Conservation (phyloP, 2,113 vertebrate species). For the Haemorhous mexicanus region DNA sequence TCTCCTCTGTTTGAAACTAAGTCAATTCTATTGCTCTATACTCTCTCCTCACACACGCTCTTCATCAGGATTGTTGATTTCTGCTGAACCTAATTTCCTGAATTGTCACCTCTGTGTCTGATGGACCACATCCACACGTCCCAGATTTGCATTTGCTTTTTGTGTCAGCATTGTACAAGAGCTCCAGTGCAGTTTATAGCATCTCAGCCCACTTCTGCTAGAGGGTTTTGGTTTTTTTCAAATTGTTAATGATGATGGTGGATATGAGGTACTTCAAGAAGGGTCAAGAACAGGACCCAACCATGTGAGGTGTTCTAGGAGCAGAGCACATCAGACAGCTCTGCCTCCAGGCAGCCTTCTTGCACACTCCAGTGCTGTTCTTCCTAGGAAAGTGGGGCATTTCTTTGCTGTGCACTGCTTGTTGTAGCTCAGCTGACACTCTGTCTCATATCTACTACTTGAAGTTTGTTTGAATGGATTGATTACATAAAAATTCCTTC, state of each 20-base stretch:
- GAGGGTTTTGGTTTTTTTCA: neutral
- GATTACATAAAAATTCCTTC: neutral
- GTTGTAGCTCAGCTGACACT: neutral
- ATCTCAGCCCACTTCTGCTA: neutral
- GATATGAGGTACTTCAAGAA: neutral
- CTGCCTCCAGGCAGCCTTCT: neutral
- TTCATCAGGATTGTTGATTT: neutral
- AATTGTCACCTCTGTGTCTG: neutral
- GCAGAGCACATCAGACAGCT: neutral
- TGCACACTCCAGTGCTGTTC: fast-evolving
- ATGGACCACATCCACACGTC: neutral
- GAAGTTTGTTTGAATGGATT: neutral
- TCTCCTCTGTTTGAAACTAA: neutral
- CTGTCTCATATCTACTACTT: neutral
- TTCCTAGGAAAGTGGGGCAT: neutral
- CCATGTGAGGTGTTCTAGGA: fast-evolving
- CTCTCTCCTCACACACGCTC: neutral
- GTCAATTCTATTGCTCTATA: neutral
- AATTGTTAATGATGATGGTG: neutral
- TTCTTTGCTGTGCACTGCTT: neutral
- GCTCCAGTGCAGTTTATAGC: neutral
- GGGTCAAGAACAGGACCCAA: neutral
- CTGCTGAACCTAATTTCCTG: neutral
- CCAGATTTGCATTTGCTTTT: neutral
- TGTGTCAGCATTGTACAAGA: neutral